Conservation (phyloP, 2,797 vertebrate genomes). For the Acanthornis magna region DNA sequence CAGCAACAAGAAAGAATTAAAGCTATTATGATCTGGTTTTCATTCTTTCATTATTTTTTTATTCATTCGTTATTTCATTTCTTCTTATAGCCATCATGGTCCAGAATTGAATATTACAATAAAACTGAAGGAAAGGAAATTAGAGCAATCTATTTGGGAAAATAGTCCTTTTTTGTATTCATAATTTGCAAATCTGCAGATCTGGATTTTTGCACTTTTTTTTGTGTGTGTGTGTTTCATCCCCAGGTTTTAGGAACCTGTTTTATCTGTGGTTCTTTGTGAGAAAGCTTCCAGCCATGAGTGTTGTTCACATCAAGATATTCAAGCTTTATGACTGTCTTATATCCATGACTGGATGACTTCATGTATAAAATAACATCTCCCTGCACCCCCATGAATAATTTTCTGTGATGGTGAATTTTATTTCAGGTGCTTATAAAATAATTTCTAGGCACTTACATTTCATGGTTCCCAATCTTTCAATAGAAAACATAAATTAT, state of each 20-base stretch:
- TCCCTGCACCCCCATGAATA: background rate
- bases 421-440: background rate
- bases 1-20: background rate
- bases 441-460: background rate
- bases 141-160: background rate
- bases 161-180: background rate
- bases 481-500: background rate
- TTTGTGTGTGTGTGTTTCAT: background rate
- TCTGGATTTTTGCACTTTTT: background rate
- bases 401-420: background rate
- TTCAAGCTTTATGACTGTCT: background rate
- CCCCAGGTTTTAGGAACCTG: background rate
- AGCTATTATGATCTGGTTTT: background rate
- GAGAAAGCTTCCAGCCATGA: background rate
- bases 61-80: too few species aligned
- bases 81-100: background rate
- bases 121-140: background rate
- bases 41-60: background rate
- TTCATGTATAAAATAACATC: background rate
- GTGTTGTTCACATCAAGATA: accelerated
- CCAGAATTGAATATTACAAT: background rate
- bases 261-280: background rate
- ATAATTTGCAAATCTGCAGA: background rate
- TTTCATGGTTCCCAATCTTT: background rate
- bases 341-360: background rate